Percentiles rank a stretch among this genome's conserved stretches.
Conservation (phyloP, 2,888 invertebrate species). For the Conomelus anceps region DNA sequence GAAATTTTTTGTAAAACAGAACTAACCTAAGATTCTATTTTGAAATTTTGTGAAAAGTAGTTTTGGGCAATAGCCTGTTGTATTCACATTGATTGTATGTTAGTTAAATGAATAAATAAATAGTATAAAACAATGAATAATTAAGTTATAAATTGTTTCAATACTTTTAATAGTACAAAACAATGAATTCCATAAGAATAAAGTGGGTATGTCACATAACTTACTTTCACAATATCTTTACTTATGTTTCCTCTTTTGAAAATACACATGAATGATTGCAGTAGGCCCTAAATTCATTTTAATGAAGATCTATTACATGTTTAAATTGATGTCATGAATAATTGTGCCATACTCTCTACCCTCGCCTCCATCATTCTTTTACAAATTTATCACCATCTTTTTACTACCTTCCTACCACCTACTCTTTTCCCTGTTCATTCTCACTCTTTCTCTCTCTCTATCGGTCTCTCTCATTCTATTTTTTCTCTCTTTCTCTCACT, state of each 20-base stretch:
- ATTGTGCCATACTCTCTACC: too few species aligned
- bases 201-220: neutral
- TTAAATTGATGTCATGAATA: neutral
- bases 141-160: neutral
- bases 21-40: too few species aligned
- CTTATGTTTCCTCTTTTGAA: neutral
- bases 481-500: too few species aligned
- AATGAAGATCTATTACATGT: neutral
- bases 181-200: neutral
- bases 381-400: neutral
- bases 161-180: neutral
- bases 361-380: neutral
- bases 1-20: too few species aligned
- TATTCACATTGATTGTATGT: too few species aligned
- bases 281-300: neutral
- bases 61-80: too few species aligned
- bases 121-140: too few species aligned
- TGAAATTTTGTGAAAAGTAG: too few species aligned
- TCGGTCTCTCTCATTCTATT: too few species aligned
- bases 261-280: neutral
- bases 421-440: too few species aligned
- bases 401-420: too few species aligned
- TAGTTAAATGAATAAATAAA: too few species aligned
- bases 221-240: neutral
- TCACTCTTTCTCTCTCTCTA: neutral